Base-by-base conservation (phyloP, 2,888 invertebrate genomes). In the Eucera pruinosa region DNA sequence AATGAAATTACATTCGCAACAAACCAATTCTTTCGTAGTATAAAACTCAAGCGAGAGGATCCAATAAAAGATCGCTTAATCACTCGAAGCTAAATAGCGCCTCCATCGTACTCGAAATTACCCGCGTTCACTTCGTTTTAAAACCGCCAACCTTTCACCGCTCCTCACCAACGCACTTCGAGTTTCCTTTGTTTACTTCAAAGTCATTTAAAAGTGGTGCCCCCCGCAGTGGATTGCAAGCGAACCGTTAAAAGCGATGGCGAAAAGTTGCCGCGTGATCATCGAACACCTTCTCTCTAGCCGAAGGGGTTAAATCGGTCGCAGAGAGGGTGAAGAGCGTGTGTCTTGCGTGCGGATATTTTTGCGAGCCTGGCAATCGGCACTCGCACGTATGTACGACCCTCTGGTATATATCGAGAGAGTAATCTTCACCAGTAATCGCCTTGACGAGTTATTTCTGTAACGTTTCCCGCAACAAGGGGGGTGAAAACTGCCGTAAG, bases 391-490 rank as follows among this genome's bases (percentile, higher is more conserved):
- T 43, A 60, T 64, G 5, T 54, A 33, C 33, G 23, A 73, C 79
- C 73, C 79, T 61, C 67, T 64, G 45, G 48, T 55, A 64, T 64
- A 62, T 79, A 79, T 73, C 73, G 73, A 50, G 50, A 61, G 48
- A 73, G 68, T 69, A 80, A 79, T 79, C 78, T 79, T 79, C 79
- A 60, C 43, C 76, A 57, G 73, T 62, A 73, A 79, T 79, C 68
- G 80, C 80, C 73, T 79, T 79, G 73, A 72, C 73, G 79, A 73
- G 79, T 79, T 79, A 79, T 79, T 79, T 79, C 79, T 79, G 80
- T 80, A 79, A 73, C 80, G 68, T 79, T 79, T 69, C 69, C 80
- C 72, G 62, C 62, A 55, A 64, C 61, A 62, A 43, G 61, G 72
- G 58, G 78, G 79, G 55, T 64, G 33, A 68, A 67, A 79, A 61